Evolutionary conservation across 2,113 vertebrate species (phyloP).

Genomic region (Merops nubicus): DNA sequence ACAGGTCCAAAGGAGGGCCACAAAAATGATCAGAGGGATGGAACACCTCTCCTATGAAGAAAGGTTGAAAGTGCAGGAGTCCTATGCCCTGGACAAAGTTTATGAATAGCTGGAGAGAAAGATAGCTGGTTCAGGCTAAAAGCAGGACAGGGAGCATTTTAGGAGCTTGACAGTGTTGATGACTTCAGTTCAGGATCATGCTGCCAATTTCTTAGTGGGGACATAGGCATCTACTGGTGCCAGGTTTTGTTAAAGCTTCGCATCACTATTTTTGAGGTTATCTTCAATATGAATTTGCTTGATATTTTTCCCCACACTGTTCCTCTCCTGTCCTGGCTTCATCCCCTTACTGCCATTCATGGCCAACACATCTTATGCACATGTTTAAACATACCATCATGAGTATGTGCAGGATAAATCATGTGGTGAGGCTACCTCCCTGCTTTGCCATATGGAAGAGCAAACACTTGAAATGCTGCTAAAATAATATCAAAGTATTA

Average conservation of each 20-base stretch:
- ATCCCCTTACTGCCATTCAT: background rate
- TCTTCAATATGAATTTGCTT: background rate
- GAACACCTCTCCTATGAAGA: background rate
- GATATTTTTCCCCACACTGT: background rate
- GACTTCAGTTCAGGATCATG: background rate
- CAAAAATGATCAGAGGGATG: background rate
- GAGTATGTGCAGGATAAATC: background rate
- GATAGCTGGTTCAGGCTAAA: background rate
- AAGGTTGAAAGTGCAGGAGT: background rate
- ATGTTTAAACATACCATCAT: background rate
- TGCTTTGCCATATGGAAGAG: background rate
- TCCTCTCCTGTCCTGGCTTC: background rate
- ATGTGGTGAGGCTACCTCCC: background rate
- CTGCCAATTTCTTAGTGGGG: background rate
- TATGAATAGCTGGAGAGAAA: background rate
- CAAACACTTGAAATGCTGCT: background rate
- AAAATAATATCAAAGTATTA: background rate
- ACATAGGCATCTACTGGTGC: background rate
- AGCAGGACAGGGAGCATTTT: rapidly evolving
- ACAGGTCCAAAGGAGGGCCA: background rate
- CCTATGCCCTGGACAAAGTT: background rate
- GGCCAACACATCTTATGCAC: background rate
- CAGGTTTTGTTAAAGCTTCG: background rate
- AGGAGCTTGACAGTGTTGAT: background rate
- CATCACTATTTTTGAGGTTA: background rate